Percentiles rank a stretch among this genome's conserved stretches.
Evolutionary conservation across 1,140 invertebrate species (phyloP).

Genomic region (Euwallacea fornicatus): DNA sequence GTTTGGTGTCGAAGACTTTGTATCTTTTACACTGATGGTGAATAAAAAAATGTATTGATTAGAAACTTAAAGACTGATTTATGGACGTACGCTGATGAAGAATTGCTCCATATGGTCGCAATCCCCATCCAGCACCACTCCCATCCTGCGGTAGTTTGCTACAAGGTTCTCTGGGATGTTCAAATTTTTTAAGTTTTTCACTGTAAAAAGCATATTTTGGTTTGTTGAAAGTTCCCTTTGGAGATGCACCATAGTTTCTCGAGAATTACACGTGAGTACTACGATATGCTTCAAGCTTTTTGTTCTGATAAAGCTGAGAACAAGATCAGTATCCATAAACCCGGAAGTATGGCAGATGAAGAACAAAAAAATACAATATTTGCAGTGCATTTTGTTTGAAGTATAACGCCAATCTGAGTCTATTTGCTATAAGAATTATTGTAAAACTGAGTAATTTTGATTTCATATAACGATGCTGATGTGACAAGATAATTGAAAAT

Average conservation of each 20-base stretch:
- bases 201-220: conserved; percentile 8
- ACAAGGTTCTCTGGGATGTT: conserved; percentile 13
- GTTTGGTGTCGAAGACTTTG: conserved; percentile 38
- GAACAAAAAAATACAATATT: no score
- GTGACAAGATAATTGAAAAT: no score
- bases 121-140: conserved; percentile 24
- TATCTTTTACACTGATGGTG: conserved; percentile 39
- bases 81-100: conserved; percentile 13
- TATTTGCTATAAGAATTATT: no score
- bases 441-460: no score
- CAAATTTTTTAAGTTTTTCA: conserved; percentile 12
- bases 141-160: conserved; percentile 19
- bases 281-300: conserved; percentile 13
- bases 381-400: no score
- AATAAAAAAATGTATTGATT: conserved; percentile 3
- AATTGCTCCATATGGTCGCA: conserved; percentile 12
- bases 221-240: conserved; percentile 3
- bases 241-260: not conserved
- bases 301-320: conserved; percentile 17
- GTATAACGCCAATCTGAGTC: no score
- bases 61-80: not conserved
- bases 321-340: conserved; percentile 12
- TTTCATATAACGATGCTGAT: no score
- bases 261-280: conserved; percentile 13
- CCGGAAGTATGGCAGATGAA: no score